phyloP scores from a whole-genome alignment of 2,888 invertebrate genomes.

The Alentia gelatinosa region DNA sequence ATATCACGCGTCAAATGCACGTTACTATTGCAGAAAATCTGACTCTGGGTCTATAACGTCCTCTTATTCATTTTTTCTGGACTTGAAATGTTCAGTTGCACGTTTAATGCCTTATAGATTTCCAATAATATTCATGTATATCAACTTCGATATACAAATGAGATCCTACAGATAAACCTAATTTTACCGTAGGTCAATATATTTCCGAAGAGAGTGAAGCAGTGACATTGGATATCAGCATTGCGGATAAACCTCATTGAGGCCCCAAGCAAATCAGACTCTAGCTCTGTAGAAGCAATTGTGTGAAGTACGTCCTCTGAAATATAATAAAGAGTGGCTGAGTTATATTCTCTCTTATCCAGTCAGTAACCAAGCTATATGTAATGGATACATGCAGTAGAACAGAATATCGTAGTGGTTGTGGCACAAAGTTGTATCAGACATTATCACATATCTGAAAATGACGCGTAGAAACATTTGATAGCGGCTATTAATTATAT shows the following conservation, averaged over 20 bases:
- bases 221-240: conserved; percentile 36
- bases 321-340: not conserved
- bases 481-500: too few species aligned
- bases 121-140: not conserved
- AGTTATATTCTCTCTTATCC: too few species aligned
- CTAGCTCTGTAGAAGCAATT: conserved; percentile 53
- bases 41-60: not conserved
- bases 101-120: not conserved
- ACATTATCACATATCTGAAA: too few species aligned
- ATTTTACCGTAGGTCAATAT: conserved; percentile 65
- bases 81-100: not conserved
- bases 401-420: too few species aligned
- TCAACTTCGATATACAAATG: not conserved
- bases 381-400: too few species aligned
- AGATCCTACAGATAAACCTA: not conserved
- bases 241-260: conserved; percentile 57
- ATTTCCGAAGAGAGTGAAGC: conserved; percentile 50
- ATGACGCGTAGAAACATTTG: too few species aligned
- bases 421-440: too few species aligned
- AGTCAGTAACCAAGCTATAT: too few species aligned
- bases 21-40: not conserved
- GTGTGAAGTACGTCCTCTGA: conserved; percentile 10
- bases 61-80: not conserved
- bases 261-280: conserved; percentile 55
- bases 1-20: not conserved